Evolutionary conservation across 92 coral and sea anemone species (phyloP), one percentile per base, ranked within the genome.

Genomic region (Siderastrea radians): DNA sequence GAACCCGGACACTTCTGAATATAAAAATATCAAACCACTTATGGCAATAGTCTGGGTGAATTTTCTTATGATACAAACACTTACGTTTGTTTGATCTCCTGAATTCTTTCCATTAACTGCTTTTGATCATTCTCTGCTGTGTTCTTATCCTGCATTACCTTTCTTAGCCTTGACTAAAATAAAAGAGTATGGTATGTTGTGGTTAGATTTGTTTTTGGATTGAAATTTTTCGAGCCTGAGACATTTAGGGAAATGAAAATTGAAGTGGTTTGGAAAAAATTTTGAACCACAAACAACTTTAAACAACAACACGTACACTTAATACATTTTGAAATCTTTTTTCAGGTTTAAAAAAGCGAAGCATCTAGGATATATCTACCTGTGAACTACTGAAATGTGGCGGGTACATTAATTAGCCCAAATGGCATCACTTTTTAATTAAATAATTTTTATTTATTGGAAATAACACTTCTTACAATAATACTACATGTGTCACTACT

Each of bases 81-180:
- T 91, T 90, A 97, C 99, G 98, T 94, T 53, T 97, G 94, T 60
- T 77, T 94, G 75, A 97, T 97, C 80, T 97, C 99, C 70, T 82
- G 74, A 49, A 97, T 97, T 84, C 92, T 91, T 15, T 97, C 95
- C 89, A 87, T 85, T 16, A 97, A 91, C 49, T 93, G 95, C 62
- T 77, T 45, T 54, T 77, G 92, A 63, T 97, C 99, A 76, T 52
- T 85, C 59, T 78, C 84, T 9, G 95, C 88, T n/a, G 95, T 91
- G 44, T 83, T 86, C 88, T 92, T 77, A 7, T 95, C 97, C 26
- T 94, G 94, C 67, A 78, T 88, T 52, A 95, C 49, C 70, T 94
- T 97, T 50, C 97, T 85, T 43, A 88, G 62, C 70, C 87, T 90
- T 11, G 93, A 87, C 98, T 95, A 71, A 81, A 85, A 63, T 17